Conservation (phyloP, 2,113 vertebrate species). For the Dasypus novemcinctus region DNA sequence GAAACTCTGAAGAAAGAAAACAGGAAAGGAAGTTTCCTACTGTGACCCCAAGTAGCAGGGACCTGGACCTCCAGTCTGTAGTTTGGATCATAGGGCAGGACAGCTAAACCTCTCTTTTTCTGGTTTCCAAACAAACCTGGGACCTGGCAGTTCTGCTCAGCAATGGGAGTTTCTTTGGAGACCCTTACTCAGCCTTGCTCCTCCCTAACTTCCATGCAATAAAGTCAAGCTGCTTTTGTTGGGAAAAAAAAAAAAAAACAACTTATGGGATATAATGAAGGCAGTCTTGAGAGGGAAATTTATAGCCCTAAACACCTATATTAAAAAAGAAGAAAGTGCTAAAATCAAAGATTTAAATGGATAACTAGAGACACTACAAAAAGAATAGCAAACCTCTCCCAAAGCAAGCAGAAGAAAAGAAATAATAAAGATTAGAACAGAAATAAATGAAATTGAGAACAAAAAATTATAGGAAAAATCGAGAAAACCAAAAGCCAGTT, state of each 20-base stretch:
- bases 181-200: neutral
- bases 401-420: no score
- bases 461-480: no score
- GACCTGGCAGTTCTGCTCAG: neutral
- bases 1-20: slow-evolving; percentile 94
- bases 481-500: no score
- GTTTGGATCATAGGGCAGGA: slow-evolving; percentile 34
- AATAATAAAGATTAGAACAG: no score
- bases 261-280: no score
- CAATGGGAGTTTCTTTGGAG: neutral
- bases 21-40: slow-evolving; percentile 92
- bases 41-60: slow-evolving; percentile 84
- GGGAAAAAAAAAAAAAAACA: neutral
- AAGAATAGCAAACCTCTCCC: no score
- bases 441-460: no score
- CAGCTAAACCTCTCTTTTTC: neutral
- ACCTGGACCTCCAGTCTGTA: neutral
- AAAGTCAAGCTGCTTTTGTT: slow-evolving; percentile 48
- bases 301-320: no score
- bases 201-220: slow-evolving; percentile 44
- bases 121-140: neutral
- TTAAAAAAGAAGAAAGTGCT: no score
- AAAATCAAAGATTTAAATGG: no score
- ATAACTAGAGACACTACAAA: no score
- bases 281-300: no score